Evolutionary conservation across 2,797 vertebrate genomes (phyloP).

Genomic region (Girardinus metallicus): DNA sequence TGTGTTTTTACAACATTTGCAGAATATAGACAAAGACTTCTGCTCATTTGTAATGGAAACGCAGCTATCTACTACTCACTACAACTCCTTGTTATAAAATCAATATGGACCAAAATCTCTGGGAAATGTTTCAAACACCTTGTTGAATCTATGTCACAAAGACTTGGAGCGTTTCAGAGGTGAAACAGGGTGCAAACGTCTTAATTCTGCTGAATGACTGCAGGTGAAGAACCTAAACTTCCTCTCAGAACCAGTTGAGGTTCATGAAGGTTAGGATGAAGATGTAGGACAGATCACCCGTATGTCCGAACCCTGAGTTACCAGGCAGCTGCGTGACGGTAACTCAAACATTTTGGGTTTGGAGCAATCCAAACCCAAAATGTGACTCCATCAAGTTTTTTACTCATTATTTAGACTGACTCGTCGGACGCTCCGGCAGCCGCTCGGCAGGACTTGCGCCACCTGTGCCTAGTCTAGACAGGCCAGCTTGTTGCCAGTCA

Average conservation of each 20-base stretch:
- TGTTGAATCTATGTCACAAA: neutral
- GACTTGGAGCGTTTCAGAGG: neutral
- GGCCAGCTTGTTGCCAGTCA: neutral
- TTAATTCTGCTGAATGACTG: neutral
- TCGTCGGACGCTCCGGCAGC: neutral
- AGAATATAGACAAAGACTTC: no score
- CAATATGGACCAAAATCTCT: neutral
- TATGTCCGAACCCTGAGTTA: neutral
- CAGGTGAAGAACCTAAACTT: neutral
- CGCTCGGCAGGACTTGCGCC: neutral
- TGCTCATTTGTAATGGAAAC: no score
- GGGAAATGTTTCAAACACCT: neutral
- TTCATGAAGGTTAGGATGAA: neutral
- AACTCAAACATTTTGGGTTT: no score
- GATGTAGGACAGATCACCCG: neutral
- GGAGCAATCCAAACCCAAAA: neutral
- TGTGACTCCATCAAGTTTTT: neutral
- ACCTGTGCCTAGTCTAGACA: neutral
- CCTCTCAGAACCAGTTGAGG: neutral
- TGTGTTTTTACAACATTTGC: no score
- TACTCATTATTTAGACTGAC: neutral
- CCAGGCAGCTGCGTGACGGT: neutral
- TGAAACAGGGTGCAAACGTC: neutral
- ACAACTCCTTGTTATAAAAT: neutral
- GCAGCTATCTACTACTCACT: no score